Evolutionary conservation across 2,797 vertebrate genomes (phyloP), one percentile per base, ranked within the genome.

Genomic region (Selene dorsalis): DNA sequence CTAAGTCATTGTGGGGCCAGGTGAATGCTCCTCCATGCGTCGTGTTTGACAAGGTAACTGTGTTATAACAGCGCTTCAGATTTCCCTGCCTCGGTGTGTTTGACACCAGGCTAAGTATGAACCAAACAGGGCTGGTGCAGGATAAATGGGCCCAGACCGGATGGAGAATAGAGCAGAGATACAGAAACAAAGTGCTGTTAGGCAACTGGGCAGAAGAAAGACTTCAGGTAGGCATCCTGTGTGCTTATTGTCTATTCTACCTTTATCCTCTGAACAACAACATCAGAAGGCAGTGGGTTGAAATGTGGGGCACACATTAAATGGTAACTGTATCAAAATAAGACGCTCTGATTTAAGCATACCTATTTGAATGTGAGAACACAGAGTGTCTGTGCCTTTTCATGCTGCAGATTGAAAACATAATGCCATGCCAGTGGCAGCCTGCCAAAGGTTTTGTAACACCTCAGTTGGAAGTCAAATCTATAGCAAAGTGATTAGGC

Each of bases 141-240:
- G 77, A 92, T 50, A 94, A 94, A 87, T 94, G 92, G 93, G 80
- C 41, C 7, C 86, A 92, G 75, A 70, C 90, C 0, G 92, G 93
- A 71, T 94, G 94, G 95, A 93, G 66, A 80, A 89, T 90, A 52
- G 94, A 95, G 62, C 90, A 91, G 77, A 94, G 77, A 69, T 95
- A 94, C 75, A 55, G 84, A 59, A 93, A 88, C 84, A 94, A 92
- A 85, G 95, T 94, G 59, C 83, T 95, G 12, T 62, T 94, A 43
- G 94, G 94, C 6, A 96, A 95, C 91, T 96, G 94, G 94, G 79
- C 79, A 7, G 95, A 96, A 70, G 93, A 95, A n/a, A 91, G 88
- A 80, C 89, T 92, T 24, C 86, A 95, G 93, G 94, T 95, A 92
- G 63, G 84, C n/a, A 24, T 56, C 76, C 17, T 39, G 7, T 70